Base-by-base conservation (phyloP, 1,140 invertebrate species). In the Leptoteleia sp. region DNA sequence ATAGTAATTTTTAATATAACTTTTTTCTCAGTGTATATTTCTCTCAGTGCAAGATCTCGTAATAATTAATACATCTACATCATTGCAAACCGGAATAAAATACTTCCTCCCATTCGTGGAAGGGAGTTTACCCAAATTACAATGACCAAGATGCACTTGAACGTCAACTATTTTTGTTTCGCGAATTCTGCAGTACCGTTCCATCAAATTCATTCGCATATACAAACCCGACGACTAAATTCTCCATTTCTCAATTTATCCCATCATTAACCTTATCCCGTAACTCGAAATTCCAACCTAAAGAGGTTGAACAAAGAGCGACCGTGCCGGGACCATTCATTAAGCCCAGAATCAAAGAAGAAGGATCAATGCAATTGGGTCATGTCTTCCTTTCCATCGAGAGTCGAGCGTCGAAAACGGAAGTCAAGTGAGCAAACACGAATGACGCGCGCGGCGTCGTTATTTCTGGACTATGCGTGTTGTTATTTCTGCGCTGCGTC, bases 401-500 rank as follows among this genome's bases (percentile, higher is more conserved):
- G 16, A 22, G 37, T 47, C 31, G 37, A 67, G 67, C 17, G 47
- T 68, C 11, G 40, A 55, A 79, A 79, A 16, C 65, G 65, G 71
- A 80, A 80, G 62, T 54, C n/a, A 11, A 29, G 35, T 47, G 54
- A 68, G 27, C 64, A 61, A 48, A 59, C 40, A 50, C 15, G 40
- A 37, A 9, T 61, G 45, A 64, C 50, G 50, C 61, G 73, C 57
- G 37, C 37, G 37, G 52, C 35, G 37, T 62, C 38, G 59, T 84
- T 83, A 81, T 84, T 83, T 70, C 73, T 52, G 42, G 17, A 27
- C 64, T 45, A n/a, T n/a, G 71, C 52, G 45, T 38, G 43, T 62
- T 78, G 77, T 72, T 80, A 62, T 73, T 77, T 64, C 72, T 65
- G 48, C 33, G 43, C 62, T 64, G 72, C 72, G 75, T 62, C 77